Base-by-base conservation (phyloP, 2,113 vertebrate genomes). In the Perccottus glenii region DNA sequence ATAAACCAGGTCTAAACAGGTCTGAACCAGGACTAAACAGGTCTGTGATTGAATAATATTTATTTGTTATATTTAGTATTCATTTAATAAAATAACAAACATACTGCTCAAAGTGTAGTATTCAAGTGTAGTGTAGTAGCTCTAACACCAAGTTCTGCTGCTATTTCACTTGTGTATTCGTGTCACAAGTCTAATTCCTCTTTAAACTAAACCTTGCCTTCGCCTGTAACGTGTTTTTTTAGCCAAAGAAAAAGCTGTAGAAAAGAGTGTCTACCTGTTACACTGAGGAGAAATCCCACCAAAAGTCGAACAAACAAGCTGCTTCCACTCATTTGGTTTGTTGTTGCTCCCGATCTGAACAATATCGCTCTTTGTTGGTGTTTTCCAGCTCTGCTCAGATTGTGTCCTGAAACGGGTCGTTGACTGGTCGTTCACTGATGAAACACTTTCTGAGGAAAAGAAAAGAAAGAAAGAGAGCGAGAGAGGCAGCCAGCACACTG, bases 191-290 rank as follows among this genome's bases (percentile, higher is more conserved):
- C 19, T 27, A 27, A 2, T 27, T 27, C 19, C 3, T 27, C 19
- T 27, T 27, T 27, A 27, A 27, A 27, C 19, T 27, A 27, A 27
- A 27, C 19, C 19, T 27, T 3, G 3, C 19, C 19, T 27, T 27
- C 19, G 3, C 19, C 19, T 27, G 19, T 27, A 27, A 27, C 19
- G 3, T 27, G 19, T 27, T 27, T 27, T 27, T 27, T 27, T 27
- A 27, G 19, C 19, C 19, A 27, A 27, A 27, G 1, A 27, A 27
- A 27, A 40, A 40, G 8, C 4, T 46, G 10, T 46, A 46, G 10
- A 11, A 9, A 43, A 58, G 15, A 15, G 51, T 42, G 48, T 75
- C 9, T 81, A 91, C 90, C 90, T 89, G 83, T 60, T 69, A 12
- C 55, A 60, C 38, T 46, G 73, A 89, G 77, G 55, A 85, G 9